A percentile compares a stretch with the other conserved stretches of the same genome.
phyloP scores from a whole-genome alignment of 1,140 invertebrate genomes.

The Drosophila sp. region DNA sequence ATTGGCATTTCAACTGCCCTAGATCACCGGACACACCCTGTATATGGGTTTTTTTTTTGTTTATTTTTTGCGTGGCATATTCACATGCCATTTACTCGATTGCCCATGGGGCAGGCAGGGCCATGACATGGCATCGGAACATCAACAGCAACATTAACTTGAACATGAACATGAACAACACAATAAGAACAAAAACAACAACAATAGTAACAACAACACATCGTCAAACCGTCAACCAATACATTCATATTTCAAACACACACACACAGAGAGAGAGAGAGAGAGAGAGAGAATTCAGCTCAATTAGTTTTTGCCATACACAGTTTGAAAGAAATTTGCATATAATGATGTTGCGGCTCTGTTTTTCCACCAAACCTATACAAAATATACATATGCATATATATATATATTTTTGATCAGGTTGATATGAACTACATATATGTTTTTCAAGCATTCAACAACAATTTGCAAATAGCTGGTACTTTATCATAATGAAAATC shows the following conservation, averaged over 20 bases:
- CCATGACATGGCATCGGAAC: slow-evolving; percentile 10
- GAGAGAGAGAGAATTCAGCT: slow-evolving; percentile 22
- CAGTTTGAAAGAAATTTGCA: slow-evolving; percentile 20
- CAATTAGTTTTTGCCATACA: slow-evolving; percentile 44
- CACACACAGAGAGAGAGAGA: not conserved
- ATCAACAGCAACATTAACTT: not conserved
- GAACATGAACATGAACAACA: not conserved
- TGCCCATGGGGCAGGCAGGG: not conserved
- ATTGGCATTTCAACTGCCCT: not conserved
- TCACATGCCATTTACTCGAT: slow-evolving; percentile 11
- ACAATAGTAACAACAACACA: not conserved
- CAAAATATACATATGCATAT: not conserved
- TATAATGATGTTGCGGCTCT: not conserved
- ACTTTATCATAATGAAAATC: no score
- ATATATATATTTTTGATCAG: no score
- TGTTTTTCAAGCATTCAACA: no score
- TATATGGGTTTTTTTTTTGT: slow-evolving; percentile 10
- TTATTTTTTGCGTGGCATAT: slow-evolving; percentile 8
- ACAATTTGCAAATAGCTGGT: no score
- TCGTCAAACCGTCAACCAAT: not conserved
- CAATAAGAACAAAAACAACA: not conserved
- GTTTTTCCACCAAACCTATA: not conserved
- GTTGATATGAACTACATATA: no score
- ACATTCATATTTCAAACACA: not conserved
- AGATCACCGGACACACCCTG: slow-evolving; percentile 20